Evolutionary conservation across 2,113 vertebrate genomes (phyloP).

Genomic region (cat (Felis catus)): DNA sequence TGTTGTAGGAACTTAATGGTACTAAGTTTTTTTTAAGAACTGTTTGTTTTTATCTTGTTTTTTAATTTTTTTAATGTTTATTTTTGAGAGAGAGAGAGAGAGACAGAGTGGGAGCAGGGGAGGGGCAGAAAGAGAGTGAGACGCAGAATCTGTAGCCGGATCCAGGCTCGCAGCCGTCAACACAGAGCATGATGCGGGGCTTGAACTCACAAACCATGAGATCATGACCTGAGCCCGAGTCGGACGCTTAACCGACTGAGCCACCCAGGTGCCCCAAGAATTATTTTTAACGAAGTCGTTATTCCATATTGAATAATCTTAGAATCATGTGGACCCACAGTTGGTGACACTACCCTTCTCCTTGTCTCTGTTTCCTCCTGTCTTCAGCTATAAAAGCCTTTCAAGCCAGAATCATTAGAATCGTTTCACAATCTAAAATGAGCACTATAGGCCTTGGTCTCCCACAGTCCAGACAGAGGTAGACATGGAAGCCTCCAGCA

Average conservation of each 20-base stretch:
- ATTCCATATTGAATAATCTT: slow-evolving; percentile 28
- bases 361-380: background rate
- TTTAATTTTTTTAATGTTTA: background rate
- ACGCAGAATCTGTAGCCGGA: no score
- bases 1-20: background rate
- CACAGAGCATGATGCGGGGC: no score
- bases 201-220: background rate
- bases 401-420: slow-evolving; percentile 9
- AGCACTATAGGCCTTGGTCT: background rate
- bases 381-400: background rate
- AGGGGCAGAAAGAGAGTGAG: no score
- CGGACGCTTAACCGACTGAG: no score
- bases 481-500: background rate
- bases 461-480: background rate
- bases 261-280: background rate
- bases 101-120: no score
- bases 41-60: background rate
- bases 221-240: background rate
- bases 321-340: background rate
- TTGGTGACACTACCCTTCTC: background rate
- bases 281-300: slow-evolving; percentile 36
- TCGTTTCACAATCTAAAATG: background rate
- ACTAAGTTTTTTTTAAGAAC: background rate
- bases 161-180: no score
- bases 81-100: background rate